Percentiles rank a stretch among this genome's conserved stretches.
Evolutionary conservation across 2,113 vertebrate genomes (phyloP).

Genomic region (Neogale vison): DNA sequence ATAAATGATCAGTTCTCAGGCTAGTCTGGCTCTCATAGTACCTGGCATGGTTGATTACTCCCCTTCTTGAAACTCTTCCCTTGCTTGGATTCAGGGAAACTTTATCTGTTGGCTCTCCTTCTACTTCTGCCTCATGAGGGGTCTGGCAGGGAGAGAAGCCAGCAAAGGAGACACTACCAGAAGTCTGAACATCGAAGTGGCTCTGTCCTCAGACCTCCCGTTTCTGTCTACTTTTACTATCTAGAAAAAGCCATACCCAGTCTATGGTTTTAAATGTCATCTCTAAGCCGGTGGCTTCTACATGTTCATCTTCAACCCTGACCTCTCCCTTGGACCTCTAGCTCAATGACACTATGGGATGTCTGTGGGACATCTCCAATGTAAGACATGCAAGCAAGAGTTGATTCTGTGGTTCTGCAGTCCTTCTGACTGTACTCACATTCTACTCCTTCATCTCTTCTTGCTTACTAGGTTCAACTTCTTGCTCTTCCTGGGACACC

Average conservation of each 20-base stretch:
- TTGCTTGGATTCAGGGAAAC: neutral
- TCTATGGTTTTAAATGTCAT: neutral
- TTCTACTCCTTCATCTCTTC: neutral
- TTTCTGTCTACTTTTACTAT: neutral
- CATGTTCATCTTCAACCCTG: neutral
- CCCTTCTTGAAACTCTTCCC: neutral
- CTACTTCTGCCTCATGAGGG: neutral
- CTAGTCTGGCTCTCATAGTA: neutral
- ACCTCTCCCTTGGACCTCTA: neutral
- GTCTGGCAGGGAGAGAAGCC: neutral
- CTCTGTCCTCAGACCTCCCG: neutral
- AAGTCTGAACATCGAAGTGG: neutral
- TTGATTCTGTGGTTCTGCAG: neutral
- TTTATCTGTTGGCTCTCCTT: neutral
- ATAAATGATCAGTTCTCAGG: neutral
- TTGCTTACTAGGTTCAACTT: neutral
- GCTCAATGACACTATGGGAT: neutral
- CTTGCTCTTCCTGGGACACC: neutral
- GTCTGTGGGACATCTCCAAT: neutral
- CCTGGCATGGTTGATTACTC: rapidly evolving
- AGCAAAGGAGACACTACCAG: neutral
- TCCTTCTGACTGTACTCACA: neutral
- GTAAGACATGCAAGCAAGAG: neutral
- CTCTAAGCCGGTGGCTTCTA: neutral
- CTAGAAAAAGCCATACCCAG: neutral